Base-by-base conservation (phyloP, 2,113 vertebrate species). In the Triplophysa siluroides region DNA sequence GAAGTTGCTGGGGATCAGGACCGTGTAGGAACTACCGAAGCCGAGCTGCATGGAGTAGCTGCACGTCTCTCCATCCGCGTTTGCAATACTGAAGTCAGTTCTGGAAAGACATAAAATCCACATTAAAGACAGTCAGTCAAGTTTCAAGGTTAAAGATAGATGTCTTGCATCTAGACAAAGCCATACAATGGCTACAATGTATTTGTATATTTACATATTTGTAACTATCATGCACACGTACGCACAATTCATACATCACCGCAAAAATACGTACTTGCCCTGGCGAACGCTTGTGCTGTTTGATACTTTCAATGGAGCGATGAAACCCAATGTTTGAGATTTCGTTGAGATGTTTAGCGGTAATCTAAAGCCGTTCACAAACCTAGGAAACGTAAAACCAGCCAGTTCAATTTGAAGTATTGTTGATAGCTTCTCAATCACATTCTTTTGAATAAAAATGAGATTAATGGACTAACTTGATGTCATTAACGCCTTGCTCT, bases 21-120 rank as follows among this genome's bases (percentile, higher is more conserved):
- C 64, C 0, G 95, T 98, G 74, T 85, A 94, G 0, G 93, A 93
- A 82, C 95, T 92, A 43, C 96, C 97, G 18, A 93, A 97, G 65
- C 88, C 91, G 68, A 98, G 82, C 0, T 1, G 0, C 1, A 73
- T 5, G 13, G 75, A 82, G 63, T 2, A 24, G 8, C 0, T 0
- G 14, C 95, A 97, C 14, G 4, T 0, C 0, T 8, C 0, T 1
- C 23, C 65, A 0, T 0, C 0, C 0, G 0, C 0, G 0, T 58
- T 2, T 5, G 0, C 3, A 80, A 94, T 90, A 0, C 0, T 0
- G 72, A 91, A 91, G 2, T 4, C 0, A 5, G 73, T 33, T 0
- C 93, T 94, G 43, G 18, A 12, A 2, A 13, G n/a, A 4, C 1
- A 84, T 29, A 33, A 24, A 76, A 68, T 47, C 26, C 58, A 2